phyloP scores from a whole-genome alignment of 2,888 invertebrate genomes.

The Anorthoa munda region DNA sequence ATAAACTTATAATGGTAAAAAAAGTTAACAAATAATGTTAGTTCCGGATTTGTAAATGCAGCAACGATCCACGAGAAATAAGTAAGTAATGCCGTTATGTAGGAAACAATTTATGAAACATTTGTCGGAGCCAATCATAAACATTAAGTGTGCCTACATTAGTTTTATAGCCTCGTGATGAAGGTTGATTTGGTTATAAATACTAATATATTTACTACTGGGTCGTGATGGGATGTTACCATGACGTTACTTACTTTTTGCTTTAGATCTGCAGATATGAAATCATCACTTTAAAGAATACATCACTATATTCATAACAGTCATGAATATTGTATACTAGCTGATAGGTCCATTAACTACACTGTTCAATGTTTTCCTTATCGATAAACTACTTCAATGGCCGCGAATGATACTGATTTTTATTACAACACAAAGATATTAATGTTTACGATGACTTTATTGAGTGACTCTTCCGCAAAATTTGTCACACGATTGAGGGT shows the following conservation, averaged over 20 bases:
- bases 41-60: background rate
- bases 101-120: background rate
- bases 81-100: background rate
- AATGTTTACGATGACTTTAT: background rate
- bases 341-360: background rate
- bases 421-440: background rate
- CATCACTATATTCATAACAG: background rate
- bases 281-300: constrained; percentile 30
- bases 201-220: constrained; percentile 5
- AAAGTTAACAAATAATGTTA: background rate
- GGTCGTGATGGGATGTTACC: constrained; percentile 33
- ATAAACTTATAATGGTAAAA: too few species aligned
- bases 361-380: background rate
- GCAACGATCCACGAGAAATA: background rate
- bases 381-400: constrained; percentile 2
- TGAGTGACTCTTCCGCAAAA: background rate
- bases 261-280: constrained; percentile 8
- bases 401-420: background rate
- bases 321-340: background rate
- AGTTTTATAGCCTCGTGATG: constrained; percentile 2
- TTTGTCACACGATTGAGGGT: background rate
- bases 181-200: constrained; percentile 5
- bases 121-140: too few species aligned
- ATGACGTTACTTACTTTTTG: constrained; percentile 18
- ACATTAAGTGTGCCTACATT: background rate